These are phyloP conservation scores for Tichodroma muraria DNA, from an alignment of 2,113 vertebrate genomes.

Conservation along the genomic window DNA sequence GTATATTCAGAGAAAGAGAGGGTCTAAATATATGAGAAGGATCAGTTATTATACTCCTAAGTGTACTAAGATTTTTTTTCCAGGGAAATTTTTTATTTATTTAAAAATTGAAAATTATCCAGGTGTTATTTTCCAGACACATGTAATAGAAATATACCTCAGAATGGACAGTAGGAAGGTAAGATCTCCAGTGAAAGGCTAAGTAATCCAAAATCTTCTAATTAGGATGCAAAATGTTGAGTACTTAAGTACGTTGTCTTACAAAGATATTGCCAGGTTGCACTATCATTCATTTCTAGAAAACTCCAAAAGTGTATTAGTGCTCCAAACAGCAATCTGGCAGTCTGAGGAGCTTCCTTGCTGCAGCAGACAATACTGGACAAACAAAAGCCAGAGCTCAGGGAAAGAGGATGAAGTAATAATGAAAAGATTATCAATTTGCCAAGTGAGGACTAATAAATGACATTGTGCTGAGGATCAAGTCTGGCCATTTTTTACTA, in stretches of 20 bases:
- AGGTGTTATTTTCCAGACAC: neutral
- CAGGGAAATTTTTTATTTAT: neutral
- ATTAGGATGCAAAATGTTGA: neutral
- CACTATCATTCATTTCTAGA: neutral
- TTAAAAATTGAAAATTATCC: neutral
- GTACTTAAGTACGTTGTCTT: neutral
- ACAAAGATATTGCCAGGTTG: neutral
- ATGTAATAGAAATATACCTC: neutral
- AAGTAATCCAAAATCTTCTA: neutral
- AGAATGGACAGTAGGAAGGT: accelerated
- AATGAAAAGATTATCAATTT: conserved; percentile 12
- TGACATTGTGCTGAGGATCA: neutral
- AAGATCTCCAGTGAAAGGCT: neutral
- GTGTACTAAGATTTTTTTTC: neutral
- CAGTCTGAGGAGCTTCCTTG: neutral
- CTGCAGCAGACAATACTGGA: neutral
- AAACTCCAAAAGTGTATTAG: neutral
- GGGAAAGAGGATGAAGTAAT: neutral
- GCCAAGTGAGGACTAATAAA: neutral
- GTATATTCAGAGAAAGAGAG: neutral
- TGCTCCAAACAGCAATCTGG: neutral
- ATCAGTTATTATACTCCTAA: neutral
- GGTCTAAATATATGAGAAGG: neutral
- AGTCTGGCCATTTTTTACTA: neutral
- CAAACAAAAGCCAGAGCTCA: neutral